A percentile compares a stretch with the other conserved stretches of the same genome.
These are phyloP conservation scores for Pegoplata infirma DNA, from an alignment of 2,888 invertebrate genomes.

Conservation along the genomic window DNA sequence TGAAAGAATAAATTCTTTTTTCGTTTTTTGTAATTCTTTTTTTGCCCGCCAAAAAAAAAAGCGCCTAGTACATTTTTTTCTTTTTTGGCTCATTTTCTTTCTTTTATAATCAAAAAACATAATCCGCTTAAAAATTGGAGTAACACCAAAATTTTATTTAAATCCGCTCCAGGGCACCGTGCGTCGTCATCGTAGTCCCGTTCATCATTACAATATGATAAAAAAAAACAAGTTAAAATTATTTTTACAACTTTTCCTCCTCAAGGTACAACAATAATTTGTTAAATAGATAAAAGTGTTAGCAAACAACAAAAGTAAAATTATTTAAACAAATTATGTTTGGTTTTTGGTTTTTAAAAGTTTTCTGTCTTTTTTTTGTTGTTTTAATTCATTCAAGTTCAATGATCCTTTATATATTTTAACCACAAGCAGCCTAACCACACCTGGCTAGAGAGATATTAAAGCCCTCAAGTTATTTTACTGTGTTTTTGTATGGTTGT, in stretches of 20 bases:
- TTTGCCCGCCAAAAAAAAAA: too few species aligned
- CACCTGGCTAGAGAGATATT: conserved; percentile 11
- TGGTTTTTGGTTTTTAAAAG: not conserved
- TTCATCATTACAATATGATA: not conserved
- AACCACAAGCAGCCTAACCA: too few species aligned
- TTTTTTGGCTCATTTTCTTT: too few species aligned
- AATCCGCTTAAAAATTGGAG: too few species aligned
- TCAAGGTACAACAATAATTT: conserved; percentile 17
- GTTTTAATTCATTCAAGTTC: conserved; percentile 49
- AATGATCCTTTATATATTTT: conserved; percentile 38
- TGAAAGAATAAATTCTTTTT: too few species aligned
- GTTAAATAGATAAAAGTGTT: conserved; percentile 16
- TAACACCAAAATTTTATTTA: too few species aligned
- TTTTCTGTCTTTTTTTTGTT: not conserved
- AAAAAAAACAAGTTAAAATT: conserved; percentile 5
- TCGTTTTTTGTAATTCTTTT: too few species aligned
- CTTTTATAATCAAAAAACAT: too few species aligned
- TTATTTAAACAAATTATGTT: not conserved
- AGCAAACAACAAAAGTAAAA: not conserved
- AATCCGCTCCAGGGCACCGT: too few species aligned
- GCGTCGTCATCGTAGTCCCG: not conserved
- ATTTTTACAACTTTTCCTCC: not conserved
- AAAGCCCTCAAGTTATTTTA: conserved; percentile 10
- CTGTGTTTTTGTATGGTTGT: conserved; percentile 10
- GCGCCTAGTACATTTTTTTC: too few species aligned